A percentile compares a stretch with the other conserved stretches of the same genome.
Evolutionary conservation across 2,888 invertebrate species (phyloP).

Genomic region (Ophion slaviceki): DNA sequence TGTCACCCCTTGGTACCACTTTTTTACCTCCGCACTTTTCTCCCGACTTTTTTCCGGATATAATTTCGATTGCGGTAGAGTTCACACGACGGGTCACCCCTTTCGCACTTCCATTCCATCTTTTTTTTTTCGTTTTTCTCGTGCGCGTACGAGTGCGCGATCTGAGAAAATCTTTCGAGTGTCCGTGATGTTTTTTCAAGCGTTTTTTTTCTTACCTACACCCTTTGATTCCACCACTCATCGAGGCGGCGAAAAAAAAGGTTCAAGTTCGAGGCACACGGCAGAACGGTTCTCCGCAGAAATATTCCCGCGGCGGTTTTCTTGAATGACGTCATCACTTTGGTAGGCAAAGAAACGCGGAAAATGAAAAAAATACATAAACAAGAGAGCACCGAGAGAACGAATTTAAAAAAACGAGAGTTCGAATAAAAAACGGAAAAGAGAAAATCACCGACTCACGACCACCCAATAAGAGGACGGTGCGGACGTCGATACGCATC

Average conservation of each 20-base stretch:
- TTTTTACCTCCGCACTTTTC: constrained; percentile 26
- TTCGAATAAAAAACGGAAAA: not conserved
- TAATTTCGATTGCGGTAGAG: constrained; percentile 43
- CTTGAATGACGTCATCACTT: constrained; percentile 46
- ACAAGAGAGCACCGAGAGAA: not conserved
- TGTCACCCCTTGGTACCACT: constrained; percentile 37
- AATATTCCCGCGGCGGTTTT: constrained; percentile 30
- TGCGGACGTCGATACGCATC: not conserved
- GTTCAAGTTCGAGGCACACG: constrained; percentile 24
- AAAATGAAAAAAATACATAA: constrained; percentile 7
- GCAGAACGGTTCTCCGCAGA: constrained; percentile 11
- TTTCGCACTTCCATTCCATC: constrained; percentile 24
- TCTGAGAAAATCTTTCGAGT: constrained; percentile 28
- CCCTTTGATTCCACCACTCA: constrained; percentile 32
- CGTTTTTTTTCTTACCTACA: constrained; percentile 23
- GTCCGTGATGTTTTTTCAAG: constrained; percentile 56
- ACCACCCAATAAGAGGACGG: constrained; percentile 30
- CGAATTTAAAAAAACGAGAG: constrained; percentile 19
- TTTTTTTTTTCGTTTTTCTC: constrained; percentile 22
- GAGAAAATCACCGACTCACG: constrained; percentile 45
- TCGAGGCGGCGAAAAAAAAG: constrained; percentile 33
- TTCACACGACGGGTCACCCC: constrained; percentile 60
- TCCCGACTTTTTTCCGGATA: constrained; percentile 28
- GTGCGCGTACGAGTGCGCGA: not conserved
- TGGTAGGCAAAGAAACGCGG: constrained; percentile 20